Conservation (phyloP, 2,113 vertebrate species). For the Semnornis frantzii region DNA sequence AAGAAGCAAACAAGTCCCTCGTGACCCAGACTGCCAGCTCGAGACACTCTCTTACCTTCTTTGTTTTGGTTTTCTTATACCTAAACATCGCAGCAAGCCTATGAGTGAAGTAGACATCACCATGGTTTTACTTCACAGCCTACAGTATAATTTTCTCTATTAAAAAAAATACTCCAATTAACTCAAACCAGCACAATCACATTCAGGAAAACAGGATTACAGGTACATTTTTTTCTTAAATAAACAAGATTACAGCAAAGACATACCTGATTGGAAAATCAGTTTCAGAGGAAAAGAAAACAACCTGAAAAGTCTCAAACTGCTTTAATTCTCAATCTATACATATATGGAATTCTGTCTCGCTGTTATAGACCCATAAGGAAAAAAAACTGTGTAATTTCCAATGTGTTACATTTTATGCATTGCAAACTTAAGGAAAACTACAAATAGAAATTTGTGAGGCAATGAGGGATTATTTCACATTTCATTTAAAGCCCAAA, state of each 20-base stretch:
- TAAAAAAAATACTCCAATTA: no score
- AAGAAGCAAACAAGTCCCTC: no score
- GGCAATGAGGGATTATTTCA: slow-evolving; percentile 26
- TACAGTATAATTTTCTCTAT: no score
- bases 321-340: not conserved
- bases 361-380: slow-evolving; percentile 18
- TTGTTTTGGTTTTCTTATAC: no score
- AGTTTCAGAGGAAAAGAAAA: slow-evolving; percentile 18
- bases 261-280: not conserved
- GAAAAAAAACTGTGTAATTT: not conserved
- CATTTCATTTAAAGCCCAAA: slow-evolving; percentile 50
- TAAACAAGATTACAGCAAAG: slow-evolving; percentile 13
- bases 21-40: no score
- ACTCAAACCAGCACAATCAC: no score
- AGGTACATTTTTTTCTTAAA: slow-evolving; percentile 21
- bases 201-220: slow-evolving; percentile 13
- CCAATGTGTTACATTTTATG: slow-evolving; percentile 27
- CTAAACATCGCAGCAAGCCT: no score
- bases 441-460: not conserved
- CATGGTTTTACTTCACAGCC: no score
- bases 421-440: slow-evolving; percentile 29
- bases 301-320: slow-evolving; percentile 15
- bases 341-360: not conserved
- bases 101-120: no score
- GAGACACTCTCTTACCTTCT: no score